Conservation (phyloP, 2,888 invertebrate genomes). For the Callyntrura sp. region DNA sequence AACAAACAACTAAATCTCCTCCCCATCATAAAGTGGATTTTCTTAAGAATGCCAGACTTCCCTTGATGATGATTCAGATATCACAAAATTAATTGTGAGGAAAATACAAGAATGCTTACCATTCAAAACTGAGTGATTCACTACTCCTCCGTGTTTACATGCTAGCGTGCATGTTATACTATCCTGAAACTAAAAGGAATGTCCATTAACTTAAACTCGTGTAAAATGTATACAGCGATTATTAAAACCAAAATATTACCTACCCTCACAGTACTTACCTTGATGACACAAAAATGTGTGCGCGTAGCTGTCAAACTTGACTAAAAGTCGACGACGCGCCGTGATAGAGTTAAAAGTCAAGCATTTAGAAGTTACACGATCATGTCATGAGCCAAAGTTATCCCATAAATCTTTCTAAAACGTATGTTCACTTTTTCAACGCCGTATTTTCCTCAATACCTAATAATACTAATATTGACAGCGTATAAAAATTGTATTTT, state of each 20-base stretch:
- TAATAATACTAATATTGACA: too few species aligned
- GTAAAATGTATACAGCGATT: too few species aligned
- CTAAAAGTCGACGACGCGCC: constrained; percentile 24
- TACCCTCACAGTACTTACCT: background rate
- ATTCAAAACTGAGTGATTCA: too few species aligned
- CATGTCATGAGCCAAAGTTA: background rate
- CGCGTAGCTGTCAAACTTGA: constrained; percentile 19
- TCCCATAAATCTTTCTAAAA: constrained; percentile 31
- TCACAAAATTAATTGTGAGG: constrained; percentile 66
- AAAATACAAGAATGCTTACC: constrained; percentile 8
- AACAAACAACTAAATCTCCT: constrained; percentile 53
- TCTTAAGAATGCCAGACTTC: constrained; percentile 36
- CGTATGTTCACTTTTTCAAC: too few species aligned
- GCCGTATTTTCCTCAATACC: too few species aligned
- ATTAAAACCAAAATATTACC: background rate
- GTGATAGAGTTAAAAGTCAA: too few species aligned
- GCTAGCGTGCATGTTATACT: background rate
- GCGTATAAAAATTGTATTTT: too few species aligned
- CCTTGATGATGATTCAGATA: constrained; percentile 55
- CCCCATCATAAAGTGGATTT: constrained; percentile 67
- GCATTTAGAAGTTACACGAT: background rate
- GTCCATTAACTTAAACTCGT: too few species aligned
- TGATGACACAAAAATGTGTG: background rate
- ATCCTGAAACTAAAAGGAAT: background rate
- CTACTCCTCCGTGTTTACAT: background rate